Conservation (phyloP, 2,888 invertebrate genomes). For the Perdita meconis region DNA sequence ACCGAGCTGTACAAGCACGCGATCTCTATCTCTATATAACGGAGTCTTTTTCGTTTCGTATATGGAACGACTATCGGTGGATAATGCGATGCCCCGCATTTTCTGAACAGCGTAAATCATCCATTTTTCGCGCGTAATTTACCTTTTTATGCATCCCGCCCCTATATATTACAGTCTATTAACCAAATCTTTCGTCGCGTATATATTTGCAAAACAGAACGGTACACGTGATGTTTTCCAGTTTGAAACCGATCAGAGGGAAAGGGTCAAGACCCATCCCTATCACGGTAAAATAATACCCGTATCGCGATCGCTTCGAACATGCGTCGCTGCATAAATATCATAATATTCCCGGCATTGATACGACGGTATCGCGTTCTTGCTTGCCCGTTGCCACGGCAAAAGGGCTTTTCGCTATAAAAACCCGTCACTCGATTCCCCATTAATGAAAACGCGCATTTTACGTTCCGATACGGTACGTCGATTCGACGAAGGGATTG, state of each 20-base stretch:
- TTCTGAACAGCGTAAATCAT: constrained; percentile 25
- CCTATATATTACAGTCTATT: not conserved
- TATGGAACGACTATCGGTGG: constrained; percentile 26
- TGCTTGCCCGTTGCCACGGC: no score
- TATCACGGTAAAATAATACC: no score
- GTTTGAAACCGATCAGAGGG: no score
- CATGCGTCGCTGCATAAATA: no score
- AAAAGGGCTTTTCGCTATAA: no score
- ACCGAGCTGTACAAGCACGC: constrained; percentile 18
- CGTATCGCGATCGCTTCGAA: no score
- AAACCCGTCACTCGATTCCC: not conserved
- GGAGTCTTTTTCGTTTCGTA: constrained; percentile 28
- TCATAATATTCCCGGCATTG: no score
- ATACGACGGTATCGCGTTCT: no score
- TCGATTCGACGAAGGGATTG: not conserved
- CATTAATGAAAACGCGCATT: not conserved
- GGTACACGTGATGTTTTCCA: no score
- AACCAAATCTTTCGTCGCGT: not conserved
- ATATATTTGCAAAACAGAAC: no score
- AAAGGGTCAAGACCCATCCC: no score
- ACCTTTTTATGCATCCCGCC: not conserved
- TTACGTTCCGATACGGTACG: not conserved
- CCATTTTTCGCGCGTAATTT: constrained; percentile 47
- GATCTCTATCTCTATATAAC: constrained; percentile 27
- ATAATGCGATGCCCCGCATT: constrained; percentile 33